Base-by-base conservation (phyloP, 2,888 invertebrate species). In the Enoplolaimus lenunculus region DNA sequence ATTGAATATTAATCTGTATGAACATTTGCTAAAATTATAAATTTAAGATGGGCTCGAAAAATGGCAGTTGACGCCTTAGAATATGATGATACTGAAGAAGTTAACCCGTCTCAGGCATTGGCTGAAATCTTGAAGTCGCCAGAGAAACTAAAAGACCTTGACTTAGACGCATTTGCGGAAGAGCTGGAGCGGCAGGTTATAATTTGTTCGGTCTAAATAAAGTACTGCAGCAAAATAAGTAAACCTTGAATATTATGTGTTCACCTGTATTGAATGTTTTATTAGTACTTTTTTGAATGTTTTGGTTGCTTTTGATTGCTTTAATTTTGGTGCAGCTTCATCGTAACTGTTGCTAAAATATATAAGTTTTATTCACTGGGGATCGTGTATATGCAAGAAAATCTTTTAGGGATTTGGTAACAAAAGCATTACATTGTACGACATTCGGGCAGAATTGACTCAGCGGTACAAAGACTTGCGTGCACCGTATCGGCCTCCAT, bases 31-130 rank as follows among this genome's bases (percentile, higher is more conserved):
- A n/a, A n/a, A n/a, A n/a, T n/a, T n/a, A n/a, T n/a, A n/a, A n/a
- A n/a, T n/a, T n/a, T 28, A 45, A 71, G 71, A 80, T 97, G 97
- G 97, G 98, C 98, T 0, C 85, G 97, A 60, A 99, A 99, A 84
- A 99, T 98, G 97, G 98, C 98, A 0, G 94, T 97, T 0, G 98
- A 98, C 82, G 98, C 98, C 0, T 84, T 98, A 66, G 98, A 99
- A 78, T 94, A 95, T 77, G 95, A 97, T 79, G 95, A 95, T 78
- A 81, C 81, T 2, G 93, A 93, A 80, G 93, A 93, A 75, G 82
- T 81, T 0, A 93, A 94, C 82, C 94, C 95, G 0, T 94, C 95
- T 0, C 93, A 93, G 0, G 97, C 98, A 21, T 83, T 98, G 33
- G 97, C 97, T 82, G 97, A 97, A 82, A 97, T 98, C 78, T 84